Conservation (phyloP, 2,797 vertebrate genomes). For the Chlorospingus semifuscus region DNA sequence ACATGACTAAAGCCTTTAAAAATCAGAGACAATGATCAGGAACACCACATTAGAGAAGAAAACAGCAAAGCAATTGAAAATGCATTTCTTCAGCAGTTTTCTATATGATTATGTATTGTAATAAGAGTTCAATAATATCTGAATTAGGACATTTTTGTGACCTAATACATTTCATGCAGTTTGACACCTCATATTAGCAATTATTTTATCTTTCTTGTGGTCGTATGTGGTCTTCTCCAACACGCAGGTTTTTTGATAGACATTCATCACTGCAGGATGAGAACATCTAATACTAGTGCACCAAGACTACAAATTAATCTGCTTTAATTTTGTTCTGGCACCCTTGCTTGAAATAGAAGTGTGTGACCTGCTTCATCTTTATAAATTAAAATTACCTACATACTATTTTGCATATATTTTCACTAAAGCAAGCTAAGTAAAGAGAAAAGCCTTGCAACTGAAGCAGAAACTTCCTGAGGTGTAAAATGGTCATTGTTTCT, state of each 20-base stretch:
- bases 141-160: constrained; percentile 25
- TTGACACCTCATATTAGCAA: not conserved
- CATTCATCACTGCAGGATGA: not conserved
- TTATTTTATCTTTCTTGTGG: not conserved
- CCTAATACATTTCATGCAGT: not conserved
- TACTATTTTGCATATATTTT: not conserved
- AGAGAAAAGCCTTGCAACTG: not conserved
- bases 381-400: not conserved
- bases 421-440: not conserved
- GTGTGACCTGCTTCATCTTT: not conserved
- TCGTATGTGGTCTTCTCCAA: not conserved
- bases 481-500: not conserved
- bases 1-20: not conserved
- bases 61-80: constrained; percentile 37
- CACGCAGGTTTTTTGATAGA: not conserved
- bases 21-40: constrained; percentile 8
- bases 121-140: not conserved
- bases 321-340: not conserved
- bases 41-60: not conserved
- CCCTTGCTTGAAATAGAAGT: not conserved
- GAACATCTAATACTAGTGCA: not conserved
- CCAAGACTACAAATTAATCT: not conserved
- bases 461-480: not conserved
- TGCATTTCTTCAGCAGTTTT: constrained; percentile 32
- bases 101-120: constrained; percentile 5